Percentiles rank a stretch among this genome's conserved stretches.
Evolutionary conservation across 1,140 invertebrate genomes (phyloP).

Genomic region (Procambarus virginalis): DNA sequence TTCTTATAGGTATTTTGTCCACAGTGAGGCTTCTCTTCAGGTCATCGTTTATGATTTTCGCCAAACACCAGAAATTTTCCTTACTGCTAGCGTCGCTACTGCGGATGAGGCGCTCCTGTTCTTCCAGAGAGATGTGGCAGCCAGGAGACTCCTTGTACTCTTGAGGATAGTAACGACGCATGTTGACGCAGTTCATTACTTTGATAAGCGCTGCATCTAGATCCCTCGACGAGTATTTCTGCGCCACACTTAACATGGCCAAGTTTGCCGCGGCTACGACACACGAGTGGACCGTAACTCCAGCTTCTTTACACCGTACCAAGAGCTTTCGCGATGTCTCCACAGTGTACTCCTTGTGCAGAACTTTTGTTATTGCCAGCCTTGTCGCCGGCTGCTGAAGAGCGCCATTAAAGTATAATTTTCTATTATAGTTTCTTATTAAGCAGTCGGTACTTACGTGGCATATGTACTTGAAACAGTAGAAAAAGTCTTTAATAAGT

Average conservation of each 20-base stretch:
- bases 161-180: constrained; percentile 25
- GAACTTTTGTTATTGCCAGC: not conserved
- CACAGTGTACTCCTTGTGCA: not conserved
- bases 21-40: constrained; percentile 9
- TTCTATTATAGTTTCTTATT: not conserved
- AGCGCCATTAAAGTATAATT: constrained; percentile 27
- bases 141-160: not conserved
- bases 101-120: not conserved
- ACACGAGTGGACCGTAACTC: constrained; percentile 37
- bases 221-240: not conserved
- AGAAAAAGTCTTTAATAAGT: not conserved
- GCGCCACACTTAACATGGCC: constrained; percentile 4
- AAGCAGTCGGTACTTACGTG: not conserved
- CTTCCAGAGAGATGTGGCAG: constrained; percentile 42
- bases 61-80: constrained; percentile 21
- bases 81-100: not conserved
- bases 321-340: not conserved
- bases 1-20: not conserved
- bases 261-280: constrained; percentile 27
- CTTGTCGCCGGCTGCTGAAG: constrained; percentile 12
- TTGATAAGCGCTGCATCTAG: constrained; percentile 17
- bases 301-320: not conserved
- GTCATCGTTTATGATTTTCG: not conserved
- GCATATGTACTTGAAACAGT: not conserved
- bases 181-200: constrained; percentile 29